Evolutionary conservation across 2,888 invertebrate genomes (phyloP).

Genomic region (Habrosyne pyritoides): DNA sequence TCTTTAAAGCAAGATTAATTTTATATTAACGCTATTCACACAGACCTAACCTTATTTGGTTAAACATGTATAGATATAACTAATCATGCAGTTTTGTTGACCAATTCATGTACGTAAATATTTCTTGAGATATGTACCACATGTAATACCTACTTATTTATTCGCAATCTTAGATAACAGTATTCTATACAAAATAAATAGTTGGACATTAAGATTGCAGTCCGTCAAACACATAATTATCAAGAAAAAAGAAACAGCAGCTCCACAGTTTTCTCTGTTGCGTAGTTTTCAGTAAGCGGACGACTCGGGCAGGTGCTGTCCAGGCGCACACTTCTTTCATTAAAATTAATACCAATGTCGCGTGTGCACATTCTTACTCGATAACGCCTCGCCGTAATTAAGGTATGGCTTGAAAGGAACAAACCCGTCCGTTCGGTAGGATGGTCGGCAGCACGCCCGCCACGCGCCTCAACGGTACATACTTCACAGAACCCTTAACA

Average conservation of each 20-base stretch:
- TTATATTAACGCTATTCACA: too few relatives aligned
- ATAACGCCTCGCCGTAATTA: slow-evolving; percentile 82
- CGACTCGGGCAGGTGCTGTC: slow-evolving; percentile 73
- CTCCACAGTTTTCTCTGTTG: slow-evolving; percentile 34
- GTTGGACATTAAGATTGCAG: too few relatives aligned
- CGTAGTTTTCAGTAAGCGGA: slow-evolving; percentile 72
- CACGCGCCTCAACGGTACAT: slow-evolving; percentile 68
- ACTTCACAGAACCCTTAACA: slow-evolving; percentile 54
- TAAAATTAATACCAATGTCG: slow-evolving; percentile 84
- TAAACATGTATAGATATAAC: too few relatives aligned
- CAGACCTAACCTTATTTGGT: too few relatives aligned
- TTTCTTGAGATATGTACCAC: too few relatives aligned
- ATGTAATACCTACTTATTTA: too few relatives aligned
- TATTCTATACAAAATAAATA: too few relatives aligned
- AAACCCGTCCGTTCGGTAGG: slow-evolving; percentile 49
- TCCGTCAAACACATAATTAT: neutral
- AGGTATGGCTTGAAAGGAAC: slow-evolving; percentile 68
- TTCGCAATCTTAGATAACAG: too few relatives aligned
- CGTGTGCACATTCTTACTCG: slow-evolving; percentile 83
- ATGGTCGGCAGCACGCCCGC: slow-evolving; percentile 53
- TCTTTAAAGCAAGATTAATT: too few relatives aligned
- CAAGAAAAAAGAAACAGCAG: slow-evolving; percentile 8
- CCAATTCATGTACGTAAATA: too few relatives aligned
- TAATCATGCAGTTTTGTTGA: too few relatives aligned
- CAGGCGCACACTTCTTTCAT: slow-evolving; percentile 81